Evolutionary conservation across 1,140 invertebrate genomes (phyloP), one percentile per base, ranked within the genome.

Genomic region (Bicyclus anynana): DNA sequence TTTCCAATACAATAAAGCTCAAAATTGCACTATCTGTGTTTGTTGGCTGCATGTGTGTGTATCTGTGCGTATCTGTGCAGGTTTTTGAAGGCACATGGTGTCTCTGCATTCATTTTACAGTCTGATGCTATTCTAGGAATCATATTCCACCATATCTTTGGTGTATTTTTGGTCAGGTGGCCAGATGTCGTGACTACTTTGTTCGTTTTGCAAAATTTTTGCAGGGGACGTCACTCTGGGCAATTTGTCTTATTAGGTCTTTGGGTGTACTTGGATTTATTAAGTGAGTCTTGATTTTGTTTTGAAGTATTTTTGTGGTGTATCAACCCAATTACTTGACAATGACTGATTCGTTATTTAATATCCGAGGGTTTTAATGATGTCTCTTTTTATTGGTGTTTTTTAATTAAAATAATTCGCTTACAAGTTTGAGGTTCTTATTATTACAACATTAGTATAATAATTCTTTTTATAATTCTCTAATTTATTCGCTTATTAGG

Each of bases 51-150:
- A 40, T 4, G 17, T 49, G 13, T 40, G 49, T 35, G 49, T 55
- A 51, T 54, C 21, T 17, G 26, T 53, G 60, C 40, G 50, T 53
- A 51, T 55, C 18, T 14, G 26, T 53, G 60, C 40, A 69, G 56
- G 64, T 75, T 81, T 84, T 82, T 75, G 78, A 75, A 78, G 71
- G 77, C 84, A 84, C 72, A 80, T 83, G 80, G 74, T 77, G 77
- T 78, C 72, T 74, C 68, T 68, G 51, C 66, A 50, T 84, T 80
- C 78, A 84, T 86, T 86, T 86, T 80, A 84, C 80, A 84, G 83
- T 84, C 83, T 83, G 83, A 55, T 79, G 84, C 84, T 87, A 87
- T 87, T 87, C 84, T 84, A 87, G 79, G 84, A 87, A 87, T 75
- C 62, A 72, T 84, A 82, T 82, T 74, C 69, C 58, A 69, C 67